phyloP scores from a whole-genome alignment of 2,888 invertebrate species.

The Apodemia hepburni region DNA sequence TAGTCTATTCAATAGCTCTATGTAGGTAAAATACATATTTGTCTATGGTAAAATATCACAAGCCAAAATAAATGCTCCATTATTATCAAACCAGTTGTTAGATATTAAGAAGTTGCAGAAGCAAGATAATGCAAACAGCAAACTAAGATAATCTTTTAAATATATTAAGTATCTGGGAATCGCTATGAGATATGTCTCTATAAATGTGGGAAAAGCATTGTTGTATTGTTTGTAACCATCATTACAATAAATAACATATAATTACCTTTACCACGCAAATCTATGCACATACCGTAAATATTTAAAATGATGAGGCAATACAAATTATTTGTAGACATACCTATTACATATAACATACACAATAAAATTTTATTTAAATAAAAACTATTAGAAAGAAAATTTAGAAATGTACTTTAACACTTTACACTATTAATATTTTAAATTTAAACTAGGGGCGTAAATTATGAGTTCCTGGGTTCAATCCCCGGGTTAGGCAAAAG shows the following conservation, averaged over 20 bases:
- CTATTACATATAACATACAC: background rate
- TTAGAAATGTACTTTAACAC: no score
- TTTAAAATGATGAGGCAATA: constrained; percentile 19
- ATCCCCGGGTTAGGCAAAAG: no score
- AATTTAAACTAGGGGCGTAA: no score
- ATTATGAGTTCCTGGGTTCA: no score
- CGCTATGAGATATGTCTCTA: constrained; percentile 46
- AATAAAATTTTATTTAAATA: no score
- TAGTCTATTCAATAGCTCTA: background rate
- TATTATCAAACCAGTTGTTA: background rate
- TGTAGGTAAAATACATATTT: no score
- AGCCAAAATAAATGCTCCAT: background rate
- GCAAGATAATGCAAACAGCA: background rate
- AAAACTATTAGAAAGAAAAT: no score
- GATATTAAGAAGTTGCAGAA: constrained; percentile 9
- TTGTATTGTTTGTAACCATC: constrained; percentile 67
- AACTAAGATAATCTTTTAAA: constrained; percentile 12
- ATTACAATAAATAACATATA: constrained; percentile 53
- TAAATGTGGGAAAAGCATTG: constrained; percentile 71
- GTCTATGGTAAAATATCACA: background rate
- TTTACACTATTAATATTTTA: no score
- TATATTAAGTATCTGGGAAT: constrained; percentile 51
- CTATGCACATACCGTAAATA: constrained; percentile 32
- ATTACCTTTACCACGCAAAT: constrained; percentile 58
- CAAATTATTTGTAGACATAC: constrained; percentile 7